phyloP scores from a whole-genome alignment of 2,888 invertebrate species.

The Eristalis pertinax region DNA sequence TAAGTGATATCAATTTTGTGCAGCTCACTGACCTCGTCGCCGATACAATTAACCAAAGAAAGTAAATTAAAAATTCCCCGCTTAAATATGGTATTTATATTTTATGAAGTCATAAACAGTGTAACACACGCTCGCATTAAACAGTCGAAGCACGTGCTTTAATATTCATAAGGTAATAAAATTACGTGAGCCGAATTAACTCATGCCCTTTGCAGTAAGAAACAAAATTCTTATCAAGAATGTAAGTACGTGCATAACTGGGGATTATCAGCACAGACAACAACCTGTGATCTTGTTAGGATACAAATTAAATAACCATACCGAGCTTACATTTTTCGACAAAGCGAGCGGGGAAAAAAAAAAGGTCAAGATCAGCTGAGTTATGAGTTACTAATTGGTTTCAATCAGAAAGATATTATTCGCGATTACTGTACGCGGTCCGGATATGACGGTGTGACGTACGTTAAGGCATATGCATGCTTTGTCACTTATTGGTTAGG shows the following conservation, averaged over 20 bases:
- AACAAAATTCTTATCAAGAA: neutral
- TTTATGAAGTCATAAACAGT: neutral
- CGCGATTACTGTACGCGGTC: constrained; percentile 4
- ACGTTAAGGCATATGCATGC: neutral
- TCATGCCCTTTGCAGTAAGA: neutral
- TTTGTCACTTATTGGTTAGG: constrained; percentile 14
- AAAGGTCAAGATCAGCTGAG: constrained; percentile 36
- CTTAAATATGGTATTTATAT: neutral
- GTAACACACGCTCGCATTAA: constrained; percentile 3
- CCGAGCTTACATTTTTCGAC: neutral
- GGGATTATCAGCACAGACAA: neutral
- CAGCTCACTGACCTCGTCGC: neutral
- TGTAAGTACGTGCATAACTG: neutral
- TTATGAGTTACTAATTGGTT: constrained; percentile 24
- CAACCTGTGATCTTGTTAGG: neutral
- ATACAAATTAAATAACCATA: neutral
- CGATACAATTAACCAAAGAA: neutral
- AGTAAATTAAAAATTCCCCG: constrained; percentile 2
- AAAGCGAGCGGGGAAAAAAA: constrained; percentile 1
- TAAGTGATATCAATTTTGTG: neutral
- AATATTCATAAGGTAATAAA: neutral
- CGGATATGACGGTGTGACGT: neutral
- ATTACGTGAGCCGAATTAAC: constrained; percentile 12
- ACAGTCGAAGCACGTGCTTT: neutral
- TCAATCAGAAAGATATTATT: neutral